Conservation (phyloP, 1,140 invertebrate genomes). For the Pogonognathellus flavescens region DNA sequence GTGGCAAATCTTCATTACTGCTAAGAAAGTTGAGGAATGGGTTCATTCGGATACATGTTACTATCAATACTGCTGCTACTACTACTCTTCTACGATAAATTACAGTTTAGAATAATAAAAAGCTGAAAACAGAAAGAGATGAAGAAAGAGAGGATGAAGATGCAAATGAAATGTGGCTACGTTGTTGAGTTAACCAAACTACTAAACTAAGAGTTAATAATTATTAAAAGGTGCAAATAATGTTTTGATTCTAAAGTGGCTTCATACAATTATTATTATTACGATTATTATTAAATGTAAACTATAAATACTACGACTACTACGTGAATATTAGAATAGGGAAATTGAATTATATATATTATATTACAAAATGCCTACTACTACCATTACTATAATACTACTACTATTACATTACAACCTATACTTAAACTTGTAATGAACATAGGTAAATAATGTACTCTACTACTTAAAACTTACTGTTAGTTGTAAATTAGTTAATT, state of each 20-base stretch:
- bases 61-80: no score
- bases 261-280: conserved; percentile 16
- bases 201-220: conserved; percentile 10
- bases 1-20: neutral
- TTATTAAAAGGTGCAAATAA: conserved; percentile 43
- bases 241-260: conserved; percentile 47
- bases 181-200: conserved; percentile 5
- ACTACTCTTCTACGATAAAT: no score
- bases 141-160: neutral
- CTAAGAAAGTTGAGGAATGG: neutral
- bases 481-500: neutral
- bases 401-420: neutral
- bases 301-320: no score
- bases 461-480: neutral
- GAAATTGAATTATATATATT: conserved; percentile 34
- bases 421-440: conserved; percentile 19
- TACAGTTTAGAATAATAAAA: no score
- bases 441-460: neutral
- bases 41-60: neutral
- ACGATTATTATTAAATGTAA: neutral
- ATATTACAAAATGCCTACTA: conserved; percentile 29
- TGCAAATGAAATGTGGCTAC: neutral
- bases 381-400: conserved; percentile 2
- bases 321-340: neutral
- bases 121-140: no score